These are phyloP conservation scores for Syncerus caffer DNA, from an alignment of 2,797 vertebrate genomes.

Conservation along the genomic window DNA sequence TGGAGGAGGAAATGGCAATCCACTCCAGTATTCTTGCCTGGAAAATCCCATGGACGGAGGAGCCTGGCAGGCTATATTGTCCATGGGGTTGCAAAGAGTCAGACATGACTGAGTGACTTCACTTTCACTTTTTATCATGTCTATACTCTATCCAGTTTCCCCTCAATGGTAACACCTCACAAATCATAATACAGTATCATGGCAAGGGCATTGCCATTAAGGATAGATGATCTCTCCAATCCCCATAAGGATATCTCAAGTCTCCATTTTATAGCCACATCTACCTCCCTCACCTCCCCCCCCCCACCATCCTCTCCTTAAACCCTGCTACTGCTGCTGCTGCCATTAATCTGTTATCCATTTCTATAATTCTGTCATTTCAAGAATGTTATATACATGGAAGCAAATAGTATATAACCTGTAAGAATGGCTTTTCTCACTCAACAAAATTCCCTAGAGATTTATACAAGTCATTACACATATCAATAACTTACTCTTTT, in stretches of 20 bases:
- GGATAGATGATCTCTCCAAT: background rate
- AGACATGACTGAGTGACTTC: background rate
- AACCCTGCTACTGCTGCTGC: background rate
- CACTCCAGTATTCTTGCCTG: background rate
- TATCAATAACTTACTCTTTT: background rate
- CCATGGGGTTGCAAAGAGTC: background rate
- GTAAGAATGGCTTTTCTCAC: background rate
- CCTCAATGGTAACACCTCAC: background rate
- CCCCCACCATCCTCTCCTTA: background rate
- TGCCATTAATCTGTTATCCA: background rate
- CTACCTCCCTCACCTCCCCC: background rate
- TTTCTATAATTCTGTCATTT: constrained; percentile 4
- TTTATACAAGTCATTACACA: background rate
- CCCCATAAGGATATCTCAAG: background rate
- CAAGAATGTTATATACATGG: background rate
- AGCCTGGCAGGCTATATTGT: background rate
- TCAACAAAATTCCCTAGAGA: background rate
- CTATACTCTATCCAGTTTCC: background rate
- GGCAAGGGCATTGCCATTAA: background rate
- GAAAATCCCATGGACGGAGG: background rate
- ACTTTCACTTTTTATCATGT: background rate
- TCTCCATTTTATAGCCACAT: background rate
- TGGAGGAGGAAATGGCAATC: background rate
- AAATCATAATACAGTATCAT: background rate
- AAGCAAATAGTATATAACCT: background rate